These are phyloP conservation scores for Ciona savignyi DNA, from an alignment of 23 tunicate genomes.

Conservation along the genomic window DNA sequence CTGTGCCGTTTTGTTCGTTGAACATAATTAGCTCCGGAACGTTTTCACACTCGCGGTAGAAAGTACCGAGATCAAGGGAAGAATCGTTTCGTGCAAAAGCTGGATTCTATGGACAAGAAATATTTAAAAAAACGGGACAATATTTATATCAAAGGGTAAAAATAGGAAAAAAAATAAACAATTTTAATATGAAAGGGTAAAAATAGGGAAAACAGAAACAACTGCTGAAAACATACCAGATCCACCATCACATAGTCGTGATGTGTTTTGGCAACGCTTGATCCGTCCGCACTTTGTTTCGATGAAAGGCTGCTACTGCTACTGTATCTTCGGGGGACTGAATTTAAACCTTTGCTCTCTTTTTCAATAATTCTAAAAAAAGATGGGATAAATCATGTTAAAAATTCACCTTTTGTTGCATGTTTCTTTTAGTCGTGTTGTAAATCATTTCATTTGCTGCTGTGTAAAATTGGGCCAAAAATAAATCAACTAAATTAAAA, in stretches of 20 bases:
- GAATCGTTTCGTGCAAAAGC: conserved; percentile 74
- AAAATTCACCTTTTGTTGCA: too few relatives aligned
- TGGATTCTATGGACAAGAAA: conserved; percentile 41
- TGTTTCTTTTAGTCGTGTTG: too few relatives aligned
- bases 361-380: not conserved
- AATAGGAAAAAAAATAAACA: too few relatives aligned
- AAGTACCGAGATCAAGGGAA: conserved; percentile 48
- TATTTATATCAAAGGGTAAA: too few relatives aligned
- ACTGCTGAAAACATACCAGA: conserved; percentile 31
- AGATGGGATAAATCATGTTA: too few relatives aligned
- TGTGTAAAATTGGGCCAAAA: too few relatives aligned
- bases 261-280: not conserved
- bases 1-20: conserved; percentile 42
- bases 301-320: conserved; percentile 37
- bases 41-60: conserved; percentile 56
- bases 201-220: too few relatives aligned
- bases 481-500: too few relatives aligned
- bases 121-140: not conserved
- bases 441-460: too few relatives aligned
- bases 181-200: too few relatives aligned
- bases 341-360: not conserved
- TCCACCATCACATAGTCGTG: conserved; percentile 82
- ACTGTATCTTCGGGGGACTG: conserved; percentile 13
- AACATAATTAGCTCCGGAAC: conserved; percentile 73
- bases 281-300: conserved; percentile 32